Percentiles rank a stretch among this genome's conserved stretches.
phyloP scores from a whole-genome alignment of 2,113 vertebrate species.

The Heptranchias perlo region DNA sequence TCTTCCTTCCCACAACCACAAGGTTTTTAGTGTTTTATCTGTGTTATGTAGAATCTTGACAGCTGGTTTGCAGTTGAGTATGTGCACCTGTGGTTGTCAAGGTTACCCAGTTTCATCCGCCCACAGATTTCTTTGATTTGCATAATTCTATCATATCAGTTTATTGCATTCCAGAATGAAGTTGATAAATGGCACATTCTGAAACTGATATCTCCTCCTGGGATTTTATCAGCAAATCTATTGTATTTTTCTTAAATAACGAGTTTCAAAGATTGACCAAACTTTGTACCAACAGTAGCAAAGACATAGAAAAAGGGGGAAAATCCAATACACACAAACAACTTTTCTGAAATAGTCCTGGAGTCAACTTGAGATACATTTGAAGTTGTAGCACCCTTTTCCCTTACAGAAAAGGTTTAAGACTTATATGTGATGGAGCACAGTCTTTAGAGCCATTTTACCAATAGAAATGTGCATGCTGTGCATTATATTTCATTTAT shows the following conservation, averaged over 20 bases:
- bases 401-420: neutral
- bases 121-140: conserved; percentile 86
- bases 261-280: conserved; percentile 4
- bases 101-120: conserved; percentile 94
- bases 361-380: neutral
- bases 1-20: conserved; percentile 14
- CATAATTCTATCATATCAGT: conserved; percentile 93
- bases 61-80: conserved; percentile 62
- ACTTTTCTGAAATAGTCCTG: neutral
- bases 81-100: conserved; percentile 90
- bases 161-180: conserved; percentile 75
- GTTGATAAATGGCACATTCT: conserved; percentile 87
- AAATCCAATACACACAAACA: neutral
- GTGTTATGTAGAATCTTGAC: conserved; percentile 54
- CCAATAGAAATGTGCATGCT: neutral
- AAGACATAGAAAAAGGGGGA: neutral
- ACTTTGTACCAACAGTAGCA: neutral
- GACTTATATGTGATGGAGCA: neutral
- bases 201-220: conserved; percentile 90
- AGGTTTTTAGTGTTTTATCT: conserved; percentile 46
- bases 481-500: neutral
- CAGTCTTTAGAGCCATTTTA: no score
- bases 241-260: conserved; percentile 52
- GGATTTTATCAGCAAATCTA: conserved; percentile 90
- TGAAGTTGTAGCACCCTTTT: neutral